Conservation (phyloP, 2,797 vertebrate species). For the Astyanax mexicanus region DNA sequence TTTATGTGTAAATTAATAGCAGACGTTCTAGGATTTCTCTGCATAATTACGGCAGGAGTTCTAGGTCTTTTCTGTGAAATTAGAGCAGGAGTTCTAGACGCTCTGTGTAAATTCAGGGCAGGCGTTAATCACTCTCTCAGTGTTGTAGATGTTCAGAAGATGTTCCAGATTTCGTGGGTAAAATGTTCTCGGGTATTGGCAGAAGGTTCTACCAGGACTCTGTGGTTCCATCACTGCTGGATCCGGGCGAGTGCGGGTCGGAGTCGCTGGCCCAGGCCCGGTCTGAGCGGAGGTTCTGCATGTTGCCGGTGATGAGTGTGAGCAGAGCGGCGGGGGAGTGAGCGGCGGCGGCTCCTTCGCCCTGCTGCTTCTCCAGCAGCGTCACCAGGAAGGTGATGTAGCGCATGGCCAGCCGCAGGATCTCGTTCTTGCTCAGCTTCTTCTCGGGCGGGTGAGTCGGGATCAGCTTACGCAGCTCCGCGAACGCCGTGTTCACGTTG, state of each 20-base stretch:
- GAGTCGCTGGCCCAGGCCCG: conserved; percentile 80
- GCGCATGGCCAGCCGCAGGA: conserved; percentile 94
- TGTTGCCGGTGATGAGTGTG: conserved; percentile 79
- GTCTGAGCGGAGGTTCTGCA: conserved; percentile 78
- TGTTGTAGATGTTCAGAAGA: neutral
- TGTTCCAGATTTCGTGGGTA: neutral
- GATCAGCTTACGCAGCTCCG: conserved; percentile 94
- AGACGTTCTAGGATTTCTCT: too few relatives aligned
- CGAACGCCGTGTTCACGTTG: conserved; percentile 95
- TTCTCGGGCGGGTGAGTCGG: conserved; percentile 97
- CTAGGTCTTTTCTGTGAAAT: neutral
- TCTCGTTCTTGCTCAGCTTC: conserved; percentile 98
- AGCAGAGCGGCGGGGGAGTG: conserved; percentile 76
- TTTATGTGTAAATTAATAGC: neutral
- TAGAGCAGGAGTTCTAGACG: neutral
- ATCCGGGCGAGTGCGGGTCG: conserved; percentile 81
- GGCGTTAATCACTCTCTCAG: too few relatives aligned
- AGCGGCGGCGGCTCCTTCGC: conserved; percentile 70
- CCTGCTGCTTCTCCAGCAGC: conserved; percentile 88
- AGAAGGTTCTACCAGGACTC: conserved; percentile 80
- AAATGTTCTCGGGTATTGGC: too few relatives aligned
- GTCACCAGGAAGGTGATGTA: conserved; percentile 97
- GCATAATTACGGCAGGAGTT: neutral
- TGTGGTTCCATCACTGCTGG: conserved; percentile 78
- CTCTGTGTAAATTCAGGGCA: neutral